Evolutionary conservation across 2,888 invertebrate species (phyloP).

Genomic region (Nasonia oneida): DNA sequence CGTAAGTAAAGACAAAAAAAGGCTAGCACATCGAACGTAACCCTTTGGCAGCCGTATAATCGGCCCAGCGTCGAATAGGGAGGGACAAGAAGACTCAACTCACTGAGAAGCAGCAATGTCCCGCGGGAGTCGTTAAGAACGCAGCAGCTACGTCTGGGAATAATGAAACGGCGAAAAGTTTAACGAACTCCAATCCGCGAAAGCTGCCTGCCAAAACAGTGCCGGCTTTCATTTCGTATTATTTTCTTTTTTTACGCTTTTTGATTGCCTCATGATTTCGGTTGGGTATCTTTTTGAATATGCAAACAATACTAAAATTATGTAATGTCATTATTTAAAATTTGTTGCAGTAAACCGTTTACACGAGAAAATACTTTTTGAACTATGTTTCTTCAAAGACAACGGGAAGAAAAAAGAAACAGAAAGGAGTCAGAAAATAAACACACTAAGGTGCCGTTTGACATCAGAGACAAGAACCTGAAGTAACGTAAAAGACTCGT

Average conservation of each 20-base stretch:
- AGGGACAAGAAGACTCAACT: slow-evolving; percentile 28
- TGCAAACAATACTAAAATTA: not conserved
- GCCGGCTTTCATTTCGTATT: not conserved
- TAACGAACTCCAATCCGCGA: slow-evolving; percentile 72
- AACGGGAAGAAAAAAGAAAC: not conserved
- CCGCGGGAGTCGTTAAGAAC: slow-evolving; percentile 71
- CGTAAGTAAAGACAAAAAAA: slow-evolving; percentile 30
- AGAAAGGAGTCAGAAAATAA: not conserved
- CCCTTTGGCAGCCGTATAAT: slow-evolving; percentile 72
- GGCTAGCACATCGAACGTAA: slow-evolving; percentile 40
- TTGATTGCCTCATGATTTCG: slow-evolving; percentile 7
- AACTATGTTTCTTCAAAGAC: not conserved
- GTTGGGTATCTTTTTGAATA: not conserved
- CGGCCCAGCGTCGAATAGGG: slow-evolving; percentile 40
- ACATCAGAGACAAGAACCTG: not conserved
- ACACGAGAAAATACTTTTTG: not conserved
- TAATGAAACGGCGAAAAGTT: slow-evolving; percentile 77
- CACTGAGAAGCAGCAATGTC: slow-evolving; percentile 62
- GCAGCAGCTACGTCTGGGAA: slow-evolving; percentile 66
- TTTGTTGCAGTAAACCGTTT: too few species aligned
- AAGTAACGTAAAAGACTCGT: slow-evolving; percentile 1
- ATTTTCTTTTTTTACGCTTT: slow-evolving; percentile 42
- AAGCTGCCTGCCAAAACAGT: slow-evolving; percentile 27
- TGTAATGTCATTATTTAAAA: too few species aligned
- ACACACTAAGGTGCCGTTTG: not conserved